Percentiles rank a stretch among this genome's conserved stretches.
Conservation (phyloP, 1,140 invertebrate genomes). For the Epicauta chinensis region DNA sequence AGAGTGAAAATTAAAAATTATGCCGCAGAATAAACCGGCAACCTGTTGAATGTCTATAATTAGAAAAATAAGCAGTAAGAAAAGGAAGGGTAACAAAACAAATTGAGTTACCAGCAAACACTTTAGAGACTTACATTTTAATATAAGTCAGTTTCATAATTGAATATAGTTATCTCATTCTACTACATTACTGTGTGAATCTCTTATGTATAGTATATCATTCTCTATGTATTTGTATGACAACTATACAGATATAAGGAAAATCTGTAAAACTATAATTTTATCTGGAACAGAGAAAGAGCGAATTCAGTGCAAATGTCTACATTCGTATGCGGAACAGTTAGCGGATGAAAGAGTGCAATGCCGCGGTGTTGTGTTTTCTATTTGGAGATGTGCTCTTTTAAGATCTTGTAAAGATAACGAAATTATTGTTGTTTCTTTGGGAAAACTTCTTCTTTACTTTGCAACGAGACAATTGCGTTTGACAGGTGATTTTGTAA, state of each 20-base stretch:
- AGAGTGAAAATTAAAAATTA: conserved; percentile 33
- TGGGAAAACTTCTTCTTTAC: conserved; percentile 5
- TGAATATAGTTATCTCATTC: conserved; percentile 20
- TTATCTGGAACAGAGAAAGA: conserved; percentile 4
- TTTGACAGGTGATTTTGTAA: conserved; percentile 9
- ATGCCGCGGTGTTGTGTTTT: conserved; percentile 8
- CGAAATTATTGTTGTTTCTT: conserved; percentile 11
- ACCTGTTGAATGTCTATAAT: conserved; percentile 31
- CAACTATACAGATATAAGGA: not conserved
- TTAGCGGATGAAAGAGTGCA: conserved; percentile 17
- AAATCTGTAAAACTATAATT: conserved; percentile 24
- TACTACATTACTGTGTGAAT: conserved; percentile 7
- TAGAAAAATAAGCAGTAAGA: conserved; percentile 29
- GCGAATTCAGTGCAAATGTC: conserved; percentile 15
- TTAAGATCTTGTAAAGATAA: conserved; percentile 9
- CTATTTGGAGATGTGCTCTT: conserved; percentile 15
- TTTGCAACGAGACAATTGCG: conserved; percentile 2
- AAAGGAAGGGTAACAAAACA: conserved; percentile 29
- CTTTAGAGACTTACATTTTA: conserved; percentile 31
- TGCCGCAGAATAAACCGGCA: conserved; percentile 24
- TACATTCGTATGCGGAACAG: conserved; percentile 21
- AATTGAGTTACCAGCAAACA: conserved; percentile 34
- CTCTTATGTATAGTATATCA: not conserved
- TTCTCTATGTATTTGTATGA: not conserved
- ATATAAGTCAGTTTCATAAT: conserved; percentile 29